These are phyloP conservation scores for Sphaerophoria taeniata DNA, from an alignment of 2,888 invertebrate species.

Conservation along the genomic window DNA sequence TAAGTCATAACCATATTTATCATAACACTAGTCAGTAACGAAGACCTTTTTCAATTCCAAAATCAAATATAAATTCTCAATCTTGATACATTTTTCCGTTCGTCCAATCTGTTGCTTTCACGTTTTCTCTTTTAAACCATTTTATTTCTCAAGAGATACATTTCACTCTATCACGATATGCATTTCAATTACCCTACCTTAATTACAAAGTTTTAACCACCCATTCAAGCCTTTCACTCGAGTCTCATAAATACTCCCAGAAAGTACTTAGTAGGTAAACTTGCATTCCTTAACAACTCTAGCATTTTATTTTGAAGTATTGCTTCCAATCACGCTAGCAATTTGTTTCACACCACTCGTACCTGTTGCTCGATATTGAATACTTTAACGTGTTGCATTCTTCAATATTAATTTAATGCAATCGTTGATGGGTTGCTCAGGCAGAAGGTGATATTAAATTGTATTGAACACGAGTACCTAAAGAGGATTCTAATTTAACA, in stretches of 20 bases:
- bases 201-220: slow-evolving; percentile 64
- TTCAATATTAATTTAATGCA: slow-evolving; percentile 40
- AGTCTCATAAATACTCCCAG: not conserved
- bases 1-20: too few relatives aligned
- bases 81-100: too few relatives aligned
- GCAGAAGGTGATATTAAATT: slow-evolving; percentile 4
- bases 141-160: not conserved
- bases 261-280: not conserved
- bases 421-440: slow-evolving; percentile 13
- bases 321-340: slow-evolving; percentile 66
- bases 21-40: too few relatives aligned
- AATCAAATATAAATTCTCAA: too few relatives aligned
- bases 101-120: not conserved
- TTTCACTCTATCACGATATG: slow-evolving; percentile 15
- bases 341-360: not conserved
- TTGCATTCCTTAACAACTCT: slow-evolving; percentile 35
- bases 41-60: too few relatives aligned
- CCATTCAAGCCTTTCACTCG: slow-evolving; percentile 15
- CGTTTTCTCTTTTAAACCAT: not conserved
- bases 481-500: slow-evolving; percentile 37
- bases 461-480: slow-evolving; percentile 52
- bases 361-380: slow-evolving; percentile 60
- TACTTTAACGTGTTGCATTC: slow-evolving; percentile 62
- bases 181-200: slow-evolving; percentile 51
- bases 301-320: slow-evolving; percentile 53